A percentile compares a stretch with the other conserved stretches of the same genome.
Evolutionary conservation across 1,140 invertebrate species (phyloP).

Genomic region (Chrysoperla carnea): DNA sequence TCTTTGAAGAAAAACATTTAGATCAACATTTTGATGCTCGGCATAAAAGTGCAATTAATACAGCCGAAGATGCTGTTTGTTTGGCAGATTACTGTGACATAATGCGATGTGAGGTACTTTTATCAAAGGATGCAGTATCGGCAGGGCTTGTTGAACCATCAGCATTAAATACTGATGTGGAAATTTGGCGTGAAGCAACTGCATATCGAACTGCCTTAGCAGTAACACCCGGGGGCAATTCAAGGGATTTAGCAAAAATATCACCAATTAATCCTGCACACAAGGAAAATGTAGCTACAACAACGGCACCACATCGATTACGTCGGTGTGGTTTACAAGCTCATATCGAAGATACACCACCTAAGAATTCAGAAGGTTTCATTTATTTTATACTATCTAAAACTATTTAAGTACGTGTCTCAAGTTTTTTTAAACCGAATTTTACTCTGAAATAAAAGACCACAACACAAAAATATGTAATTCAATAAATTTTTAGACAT

Average conservation of each 20-base stretch:
- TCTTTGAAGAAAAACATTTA: slow-evolving; percentile 73
- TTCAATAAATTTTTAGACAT: no score
- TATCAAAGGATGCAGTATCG: slow-evolving; percentile 45
- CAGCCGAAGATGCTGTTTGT: slow-evolving; percentile 77
- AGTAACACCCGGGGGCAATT: slow-evolving; percentile 22
- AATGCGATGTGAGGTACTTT: slow-evolving; percentile 79
- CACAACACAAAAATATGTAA: no score
- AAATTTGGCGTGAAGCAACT: slow-evolving; percentile 52
- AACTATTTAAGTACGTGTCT: no score
- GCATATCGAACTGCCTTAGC: slow-evolving; percentile 46
- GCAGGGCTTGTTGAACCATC: slow-evolving; percentile 31
- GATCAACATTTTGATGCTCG: slow-evolving; percentile 81
- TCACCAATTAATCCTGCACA: not conserved
- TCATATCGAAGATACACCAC: slow-evolving; percentile 6
- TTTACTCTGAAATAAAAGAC: no score
- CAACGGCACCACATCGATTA: not conserved
- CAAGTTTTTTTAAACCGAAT: no score
- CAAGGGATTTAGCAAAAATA: slow-evolving; percentile 16
- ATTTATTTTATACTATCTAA: no score
- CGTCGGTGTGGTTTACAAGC: not conserved
- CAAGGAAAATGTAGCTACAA: not conserved
- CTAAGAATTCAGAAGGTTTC: not conserved
- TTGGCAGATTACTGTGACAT: slow-evolving; percentile 89
- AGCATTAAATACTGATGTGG: slow-evolving; percentile 50
- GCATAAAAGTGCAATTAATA: slow-evolving; percentile 70